Evolutionary conservation across 2,113 vertebrate species (phyloP), one percentile per base, ranked within the genome.

Genomic region (Onychostoma macrolepis): DNA sequence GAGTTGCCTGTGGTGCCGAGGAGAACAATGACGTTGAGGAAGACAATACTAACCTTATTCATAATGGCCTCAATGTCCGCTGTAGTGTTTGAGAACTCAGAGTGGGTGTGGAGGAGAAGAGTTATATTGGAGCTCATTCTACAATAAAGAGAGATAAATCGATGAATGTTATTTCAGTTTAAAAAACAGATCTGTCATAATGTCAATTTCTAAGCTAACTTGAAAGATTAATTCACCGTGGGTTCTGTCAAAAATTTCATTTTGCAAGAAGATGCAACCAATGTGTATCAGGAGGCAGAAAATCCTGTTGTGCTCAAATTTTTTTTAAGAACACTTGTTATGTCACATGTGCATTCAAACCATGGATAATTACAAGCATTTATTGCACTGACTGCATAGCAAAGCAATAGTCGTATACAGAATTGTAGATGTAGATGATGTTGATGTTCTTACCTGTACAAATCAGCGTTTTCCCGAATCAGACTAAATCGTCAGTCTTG

Each of bases 1-100:
- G 92, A 87, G 80, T 96, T 96, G 56, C 94, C 93, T 0, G 89
- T 87, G 67, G 92, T 90, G 45, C 95, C 94, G 0, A 96, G 77
- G 4, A 95, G 76, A 11, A 95, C 86, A 0, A 93, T 95, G 28
- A 96, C 77, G 0, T 88, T 89, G 89, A 94, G 94, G 81, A 96
- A 80, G 71, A 94, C 30, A 24, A 94, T 91, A 63, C 76, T 85
- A 67, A 94, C 11, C 12, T 84, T 89, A 30, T 90, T 89, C 92
- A 95, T 90, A 56, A 91, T 76, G 26, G 26, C 78, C 0, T 93
- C 94, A 0, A 94, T 89, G 36, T 94, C 90, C 0, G 91, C 89
- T 0, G 84, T 87, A 4, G 0, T 26, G 77, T 88, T 43, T 0
- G 63, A 30, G 48, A 19, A 13, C 24, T 85, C 15, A 74, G 1